phyloP scores from a whole-genome alignment of 1,140 invertebrate genomes.

The Zaprionus kolodkinae region DNA sequence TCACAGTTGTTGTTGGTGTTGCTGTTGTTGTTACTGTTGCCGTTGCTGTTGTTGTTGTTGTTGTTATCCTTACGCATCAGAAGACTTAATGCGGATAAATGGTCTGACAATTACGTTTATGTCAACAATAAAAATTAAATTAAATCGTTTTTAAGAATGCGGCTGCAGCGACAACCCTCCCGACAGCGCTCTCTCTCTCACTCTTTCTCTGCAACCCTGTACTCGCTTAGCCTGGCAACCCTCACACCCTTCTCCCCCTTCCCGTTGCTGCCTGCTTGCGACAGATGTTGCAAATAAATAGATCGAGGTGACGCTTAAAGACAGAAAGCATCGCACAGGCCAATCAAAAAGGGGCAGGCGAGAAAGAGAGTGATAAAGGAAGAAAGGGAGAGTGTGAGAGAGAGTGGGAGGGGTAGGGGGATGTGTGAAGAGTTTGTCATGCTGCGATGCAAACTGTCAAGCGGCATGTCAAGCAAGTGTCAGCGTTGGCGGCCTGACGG shows the following conservation, averaged over 20 bases:
- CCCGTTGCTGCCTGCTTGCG: conserved; percentile 3
- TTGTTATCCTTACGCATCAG: conserved; percentile 81
- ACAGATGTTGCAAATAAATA: conserved; percentile 79
- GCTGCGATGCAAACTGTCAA: conserved; percentile 76
- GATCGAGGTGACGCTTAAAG: conserved; percentile 58
- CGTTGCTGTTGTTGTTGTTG: conserved; percentile 42
- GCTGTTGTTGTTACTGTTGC: conserved; percentile 41
- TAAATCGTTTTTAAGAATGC: conserved; percentile 78
- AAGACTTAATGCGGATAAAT: conserved; percentile 83
- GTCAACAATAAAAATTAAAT: conserved; percentile 83
- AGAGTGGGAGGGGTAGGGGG: conserved; percentile 41
- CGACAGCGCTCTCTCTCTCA: neutral
- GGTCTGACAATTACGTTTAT: conserved; percentile 84
- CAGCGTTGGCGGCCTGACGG: conserved; percentile 58
- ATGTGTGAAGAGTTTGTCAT: conserved; percentile 68
- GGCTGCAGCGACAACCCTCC: conserved; percentile 41
- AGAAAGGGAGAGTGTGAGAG: neutral
- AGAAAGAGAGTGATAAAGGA: neutral
- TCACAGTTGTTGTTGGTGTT: conserved; percentile 41
- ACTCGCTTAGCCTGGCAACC: neutral
- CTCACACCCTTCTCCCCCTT: neutral
- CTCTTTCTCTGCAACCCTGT: neutral
- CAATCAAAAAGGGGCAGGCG: conserved; percentile 51
- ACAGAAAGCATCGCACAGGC: conserved; percentile 41
- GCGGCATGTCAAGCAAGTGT: conserved; percentile 77